phyloP scores from a whole-genome alignment of 1,140 invertebrate genomes.

The Ectropis grisescens region DNA sequence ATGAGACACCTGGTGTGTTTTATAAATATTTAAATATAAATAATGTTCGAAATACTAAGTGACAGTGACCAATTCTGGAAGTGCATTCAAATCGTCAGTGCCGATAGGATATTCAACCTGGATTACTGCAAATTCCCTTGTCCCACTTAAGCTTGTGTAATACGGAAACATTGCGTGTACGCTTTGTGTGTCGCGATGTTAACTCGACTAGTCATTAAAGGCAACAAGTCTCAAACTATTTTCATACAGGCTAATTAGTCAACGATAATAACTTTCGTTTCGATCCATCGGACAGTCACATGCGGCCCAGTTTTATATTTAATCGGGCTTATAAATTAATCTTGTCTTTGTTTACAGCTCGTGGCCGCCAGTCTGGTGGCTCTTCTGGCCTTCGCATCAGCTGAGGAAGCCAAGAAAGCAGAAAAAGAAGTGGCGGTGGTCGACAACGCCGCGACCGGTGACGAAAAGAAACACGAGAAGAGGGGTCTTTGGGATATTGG shows the following conservation, averaged over 20 bases:
- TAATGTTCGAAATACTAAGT: slow-evolving; percentile 6
- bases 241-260: slow-evolving; percentile 18
- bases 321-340: background rate
- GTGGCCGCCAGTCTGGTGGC: slow-evolving; percentile 71
- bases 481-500: slow-evolving; percentile 74
- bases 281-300: slow-evolving; percentile 7
- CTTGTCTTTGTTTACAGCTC: slow-evolving; percentile 42
- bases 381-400: slow-evolving; percentile 67
- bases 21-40: slow-evolving; percentile 23
- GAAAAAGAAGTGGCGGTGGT: slow-evolving; percentile 65
- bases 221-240: slow-evolving; percentile 12
- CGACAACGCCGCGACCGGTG: slow-evolving; percentile 50
- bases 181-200: slow-evolving; percentile 16
- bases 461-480: slow-evolving; percentile 81
- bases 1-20: slow-evolving; percentile 69
- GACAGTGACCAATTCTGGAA: slow-evolving; percentile 9
- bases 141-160: slow-evolving; percentile 30
- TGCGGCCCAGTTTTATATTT: slow-evolving; percentile 7
- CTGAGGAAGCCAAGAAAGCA: slow-evolving; percentile 69
- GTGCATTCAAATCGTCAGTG: slow-evolving; percentile 14
- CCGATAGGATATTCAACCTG: slow-evolving; percentile 7
- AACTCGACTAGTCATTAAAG: slow-evolving; percentile 20
- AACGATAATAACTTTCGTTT: slow-evolving; percentile 14
- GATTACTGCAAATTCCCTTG: slow-evolving; percentile 22
- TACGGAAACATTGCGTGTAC: slow-evolving; percentile 28